phyloP scores from a whole-genome alignment of 2,113 vertebrate genomes.

The Siniperca knerii region DNA sequence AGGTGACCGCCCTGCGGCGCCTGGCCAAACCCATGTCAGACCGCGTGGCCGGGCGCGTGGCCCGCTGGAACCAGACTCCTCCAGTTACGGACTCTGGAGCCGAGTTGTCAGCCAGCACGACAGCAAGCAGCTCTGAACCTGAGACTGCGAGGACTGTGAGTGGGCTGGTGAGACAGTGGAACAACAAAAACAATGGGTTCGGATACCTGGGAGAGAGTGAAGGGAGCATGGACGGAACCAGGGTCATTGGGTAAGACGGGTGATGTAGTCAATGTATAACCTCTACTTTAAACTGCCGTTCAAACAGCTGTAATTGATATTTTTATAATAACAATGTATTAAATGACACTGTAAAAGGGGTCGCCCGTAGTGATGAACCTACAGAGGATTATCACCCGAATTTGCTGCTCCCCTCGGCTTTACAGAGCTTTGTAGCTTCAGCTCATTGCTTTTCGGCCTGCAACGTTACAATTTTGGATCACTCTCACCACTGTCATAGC shows the following conservation, averaged over 20 bases:
- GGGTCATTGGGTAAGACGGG: slow-evolving; percentile 58
- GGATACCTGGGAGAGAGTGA: slow-evolving; percentile 89
- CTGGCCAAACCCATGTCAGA: slow-evolving; percentile 95
- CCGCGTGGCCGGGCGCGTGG: slow-evolving; percentile 87
- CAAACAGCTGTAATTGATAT: background rate
- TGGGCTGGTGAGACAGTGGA: slow-evolving; percentile 96
- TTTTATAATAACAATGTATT: background rate
- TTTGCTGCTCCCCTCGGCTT: too few relatives aligned
- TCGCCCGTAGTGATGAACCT: too few relatives aligned
- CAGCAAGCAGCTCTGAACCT: slow-evolving; percentile 87
- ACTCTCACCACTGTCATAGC: background rate
- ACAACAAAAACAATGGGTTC: slow-evolving; percentile 90
- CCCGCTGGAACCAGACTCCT: slow-evolving; percentile 72
- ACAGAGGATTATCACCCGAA: too few relatives aligned
- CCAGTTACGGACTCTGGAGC: slow-evolving; percentile 88
- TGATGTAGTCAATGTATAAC: background rate
- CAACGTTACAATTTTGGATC: too few relatives aligned
- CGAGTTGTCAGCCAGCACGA: slow-evolving; percentile 91
- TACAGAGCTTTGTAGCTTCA: too few relatives aligned
- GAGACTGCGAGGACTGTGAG: slow-evolving; percentile 90
- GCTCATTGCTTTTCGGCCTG: background rate
- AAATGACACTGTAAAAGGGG: background rate
- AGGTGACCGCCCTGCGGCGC: slow-evolving; percentile 94
- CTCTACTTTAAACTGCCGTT: background rate
- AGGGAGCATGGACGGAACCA: slow-evolving; percentile 75